Percentiles rank a stretch among this genome's conserved stretches.
phyloP scores from a whole-genome alignment of 2,888 invertebrate species.

The Rhopalosiphum nymphaeae region DNA sequence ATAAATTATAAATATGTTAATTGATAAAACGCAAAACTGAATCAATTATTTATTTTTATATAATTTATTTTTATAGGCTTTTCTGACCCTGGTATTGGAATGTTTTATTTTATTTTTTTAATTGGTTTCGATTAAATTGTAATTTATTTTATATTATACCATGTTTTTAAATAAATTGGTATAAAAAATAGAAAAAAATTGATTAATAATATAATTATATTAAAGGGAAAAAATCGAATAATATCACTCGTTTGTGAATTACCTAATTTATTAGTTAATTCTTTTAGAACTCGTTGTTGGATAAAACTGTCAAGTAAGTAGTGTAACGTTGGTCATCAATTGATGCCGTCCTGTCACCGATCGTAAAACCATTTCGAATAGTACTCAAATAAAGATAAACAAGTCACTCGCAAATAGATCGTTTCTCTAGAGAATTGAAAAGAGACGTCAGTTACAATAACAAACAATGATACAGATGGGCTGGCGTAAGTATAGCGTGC shows the following conservation, averaged over 20 bases:
- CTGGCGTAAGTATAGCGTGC: not conserved
- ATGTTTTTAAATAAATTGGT: not conserved
- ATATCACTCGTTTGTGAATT: not conserved
- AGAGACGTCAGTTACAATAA: slow-evolving; percentile 34
- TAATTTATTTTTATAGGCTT: not conserved
- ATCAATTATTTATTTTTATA: not conserved
- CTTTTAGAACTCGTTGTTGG: not conserved
- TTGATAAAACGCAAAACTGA: not conserved
- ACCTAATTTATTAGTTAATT: slow-evolving; percentile 20
- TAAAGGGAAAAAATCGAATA: not conserved
- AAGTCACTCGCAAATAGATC: slow-evolving; percentile 29
- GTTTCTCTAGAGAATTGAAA: slow-evolving; percentile 45
- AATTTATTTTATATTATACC: too few relatives aligned
- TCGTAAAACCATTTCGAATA: slow-evolving; percentile 29
- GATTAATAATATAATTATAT: not conserved
- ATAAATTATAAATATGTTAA: not conserved
- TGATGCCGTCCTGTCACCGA: slow-evolving; percentile 2
- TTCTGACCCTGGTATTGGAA: not conserved
- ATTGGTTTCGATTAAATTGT: not conserved
- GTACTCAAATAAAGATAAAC: slow-evolving; percentile 33
- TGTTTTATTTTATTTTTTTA: not conserved
- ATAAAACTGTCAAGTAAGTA: slow-evolving; percentile 23
- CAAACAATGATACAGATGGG: slow-evolving; percentile 5
- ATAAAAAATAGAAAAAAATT: not conserved
- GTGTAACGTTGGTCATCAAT: slow-evolving; percentile 14